These are phyloP conservation scores for Crypturellus undulatus DNA, from an alignment of 2,113 vertebrate species.

Conservation along the genomic window DNA sequence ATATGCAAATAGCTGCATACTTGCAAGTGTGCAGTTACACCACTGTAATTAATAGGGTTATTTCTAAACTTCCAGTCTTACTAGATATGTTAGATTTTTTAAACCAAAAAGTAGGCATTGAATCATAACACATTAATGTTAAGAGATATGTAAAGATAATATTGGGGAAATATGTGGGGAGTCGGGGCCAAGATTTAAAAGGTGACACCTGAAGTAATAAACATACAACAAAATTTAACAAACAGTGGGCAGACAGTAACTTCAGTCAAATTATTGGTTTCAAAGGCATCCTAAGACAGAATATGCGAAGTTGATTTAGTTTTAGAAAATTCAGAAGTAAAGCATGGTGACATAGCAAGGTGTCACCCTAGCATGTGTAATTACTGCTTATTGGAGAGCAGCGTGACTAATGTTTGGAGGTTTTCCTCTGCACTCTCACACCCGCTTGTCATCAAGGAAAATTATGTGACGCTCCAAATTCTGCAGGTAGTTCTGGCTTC, in stretches of 20 bases:
- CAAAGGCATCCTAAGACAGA: neutral
- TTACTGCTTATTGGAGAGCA: constrained; percentile 16
- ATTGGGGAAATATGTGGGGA: neutral
- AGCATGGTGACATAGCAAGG: neutral
- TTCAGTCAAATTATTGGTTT: neutral
- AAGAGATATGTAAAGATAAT: neutral
- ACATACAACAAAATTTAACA: neutral
- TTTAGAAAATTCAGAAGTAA: neutral
- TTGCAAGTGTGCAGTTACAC: neutral
- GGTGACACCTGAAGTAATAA: neutral
- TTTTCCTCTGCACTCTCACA: constrained; percentile 19
- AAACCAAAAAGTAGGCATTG: neutral
- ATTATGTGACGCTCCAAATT: neutral
- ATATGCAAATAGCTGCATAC: neutral
- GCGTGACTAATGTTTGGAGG: constrained; percentile 1
- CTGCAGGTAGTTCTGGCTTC: neutral
- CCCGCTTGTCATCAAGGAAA: neutral
- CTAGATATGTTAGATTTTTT: neutral
- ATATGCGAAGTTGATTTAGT: neutral
- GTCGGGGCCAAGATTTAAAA: neutral
- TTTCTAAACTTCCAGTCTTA: neutral
- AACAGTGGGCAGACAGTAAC: neutral
- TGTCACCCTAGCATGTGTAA: neutral
- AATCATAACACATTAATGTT: neutral
- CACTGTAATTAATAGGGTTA: neutral